Evolutionary conservation across 2,888 invertebrate genomes (phyloP).

Genomic region (Pachliopta kotzebuea): DNA sequence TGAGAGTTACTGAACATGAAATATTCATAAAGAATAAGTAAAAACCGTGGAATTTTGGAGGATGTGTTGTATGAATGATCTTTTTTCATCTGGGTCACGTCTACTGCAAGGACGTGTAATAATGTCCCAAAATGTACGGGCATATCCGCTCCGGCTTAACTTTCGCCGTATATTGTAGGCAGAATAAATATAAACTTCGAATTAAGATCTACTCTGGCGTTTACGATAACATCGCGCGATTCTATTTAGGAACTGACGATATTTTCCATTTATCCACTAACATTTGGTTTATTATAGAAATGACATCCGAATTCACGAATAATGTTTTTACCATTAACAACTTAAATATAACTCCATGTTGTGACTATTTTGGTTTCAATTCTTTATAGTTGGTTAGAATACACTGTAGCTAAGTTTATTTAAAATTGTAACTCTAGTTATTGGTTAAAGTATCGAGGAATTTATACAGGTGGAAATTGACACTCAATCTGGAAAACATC

Average conservation of each 20-base stretch:
- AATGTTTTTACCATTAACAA: background rate
- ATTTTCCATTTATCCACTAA: background rate
- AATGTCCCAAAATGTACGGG: conserved; percentile 16
- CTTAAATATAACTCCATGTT: too few relatives aligned
- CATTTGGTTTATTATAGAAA: background rate
- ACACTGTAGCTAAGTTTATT: too few relatives aligned
- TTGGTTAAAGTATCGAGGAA: too few relatives aligned
- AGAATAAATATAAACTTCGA: conserved; percentile 3
- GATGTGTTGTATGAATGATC: conserved; percentile 9
- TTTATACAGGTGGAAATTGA: too few relatives aligned
- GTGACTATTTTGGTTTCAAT: too few relatives aligned
- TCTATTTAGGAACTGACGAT: background rate
- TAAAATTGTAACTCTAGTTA: too few relatives aligned
- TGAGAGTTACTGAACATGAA: background rate
- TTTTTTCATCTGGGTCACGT: conserved; percentile 20
- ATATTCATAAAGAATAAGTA: background rate
- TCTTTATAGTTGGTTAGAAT: too few relatives aligned
- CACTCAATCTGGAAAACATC: too few relatives aligned
- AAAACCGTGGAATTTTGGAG: conserved; percentile 12
- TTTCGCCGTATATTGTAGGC: conserved; percentile 1
- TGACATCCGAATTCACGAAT: background rate
- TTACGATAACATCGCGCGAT: background rate
- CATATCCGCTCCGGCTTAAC: conserved; percentile 9
- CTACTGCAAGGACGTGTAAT: conserved; percentile 13
- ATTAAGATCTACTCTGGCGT: background rate